Base-by-base conservation (phyloP, 2,888 invertebrate species). In the Polyommatus iphigenia region DNA sequence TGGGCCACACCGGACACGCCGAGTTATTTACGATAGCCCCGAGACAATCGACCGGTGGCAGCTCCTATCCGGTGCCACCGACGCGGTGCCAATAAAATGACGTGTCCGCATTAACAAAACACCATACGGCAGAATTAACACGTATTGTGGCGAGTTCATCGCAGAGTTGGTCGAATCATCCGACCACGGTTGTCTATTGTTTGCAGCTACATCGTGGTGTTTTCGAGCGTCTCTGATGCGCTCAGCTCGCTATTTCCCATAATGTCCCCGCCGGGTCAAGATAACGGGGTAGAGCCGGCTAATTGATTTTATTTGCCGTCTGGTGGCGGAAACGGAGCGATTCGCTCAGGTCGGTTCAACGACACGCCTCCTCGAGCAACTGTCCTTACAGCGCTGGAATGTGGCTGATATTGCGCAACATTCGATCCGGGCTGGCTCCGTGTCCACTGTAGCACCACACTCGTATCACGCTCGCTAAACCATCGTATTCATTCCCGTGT, bases 1-100 rank as follows among this genome's bases (percentile, higher is more conserved):
- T 85, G 83, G 87, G 87, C 85, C 87, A 86, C 87, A 91, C 92
- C 93, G 92, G 93, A 93, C 92, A 92, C 87, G 85, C 85, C 87
- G 88, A 88, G 92, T 94, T 92, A 94, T 94, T 94, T 94, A 94
- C 93, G 93, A 93, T 88, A 88, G 89, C 86, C 87, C 89, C 88
- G 88, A 91, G 90, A 93, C 93, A 93, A 93, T 94, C 91, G 92
- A 87, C 90, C 88, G 89, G 90, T 87, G 87, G 90, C 88, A 86
- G 85, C 84, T 91, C 89, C 91, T 92, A 93, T 94, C 93, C 93
- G 93, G 93, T 93, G 89, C 88, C 84, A 88, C 88, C 87, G 91
- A 92, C 92, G 84, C 82, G 83, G 83, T 84, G 86, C 85, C 85
- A 91, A 92, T 92, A 89, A 91, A 90, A 90, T 92, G 93, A 93